Conservation (phyloP, 2,113 vertebrate species). For the Sula dactylatra region DNA sequence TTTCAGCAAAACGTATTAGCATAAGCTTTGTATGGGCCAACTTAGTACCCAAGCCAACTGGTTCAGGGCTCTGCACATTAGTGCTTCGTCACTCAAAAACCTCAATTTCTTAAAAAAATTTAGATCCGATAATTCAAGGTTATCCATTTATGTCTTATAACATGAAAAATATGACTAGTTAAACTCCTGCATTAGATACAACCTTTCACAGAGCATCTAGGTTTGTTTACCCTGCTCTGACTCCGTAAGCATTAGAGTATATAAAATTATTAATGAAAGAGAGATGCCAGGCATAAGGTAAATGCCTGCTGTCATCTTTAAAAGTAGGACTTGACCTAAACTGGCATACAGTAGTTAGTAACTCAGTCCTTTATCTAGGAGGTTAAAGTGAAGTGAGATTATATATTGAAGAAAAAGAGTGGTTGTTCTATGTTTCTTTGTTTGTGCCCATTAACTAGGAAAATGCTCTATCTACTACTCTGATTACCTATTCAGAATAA, state of each 20-base stretch:
- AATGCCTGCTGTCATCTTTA: neutral
- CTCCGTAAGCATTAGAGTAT: neutral
- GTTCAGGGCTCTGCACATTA: neutral
- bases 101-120: neutral
- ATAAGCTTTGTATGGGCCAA: neutral
- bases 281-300: neutral
- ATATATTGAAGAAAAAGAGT: rapidly evolving
- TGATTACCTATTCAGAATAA: neutral
- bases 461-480: neutral
- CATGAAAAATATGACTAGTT: neutral
- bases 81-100: neutral
- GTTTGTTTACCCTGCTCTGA: neutral
- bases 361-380: neutral
- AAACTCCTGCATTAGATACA: neutral
- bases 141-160: neutral
- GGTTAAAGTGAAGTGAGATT: neutral
- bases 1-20: neutral
- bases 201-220: neutral
- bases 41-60: neutral
- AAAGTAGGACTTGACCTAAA: neutral
- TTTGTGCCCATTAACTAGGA: neutral
- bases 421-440: neutral
- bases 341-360: neutral
- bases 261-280: neutral
- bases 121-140: neutral